phyloP scores from a whole-genome alignment of 2,888 invertebrate genomes.

The Pandemis heparana region DNA sequence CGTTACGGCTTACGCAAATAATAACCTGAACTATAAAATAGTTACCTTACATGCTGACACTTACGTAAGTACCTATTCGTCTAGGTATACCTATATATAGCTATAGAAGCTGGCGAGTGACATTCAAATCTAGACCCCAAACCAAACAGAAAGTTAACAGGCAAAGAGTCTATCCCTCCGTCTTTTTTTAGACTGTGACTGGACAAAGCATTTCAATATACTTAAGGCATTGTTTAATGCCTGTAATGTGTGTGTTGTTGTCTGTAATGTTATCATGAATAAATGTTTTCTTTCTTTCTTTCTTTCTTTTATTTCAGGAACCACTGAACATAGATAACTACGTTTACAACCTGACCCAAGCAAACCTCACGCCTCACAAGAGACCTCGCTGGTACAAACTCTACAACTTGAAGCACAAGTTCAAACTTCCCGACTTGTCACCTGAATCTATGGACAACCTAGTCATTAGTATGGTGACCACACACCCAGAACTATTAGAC shows the following conservation, averaged over 20 bases:
- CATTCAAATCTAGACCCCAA: neutral
- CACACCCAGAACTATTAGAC: constrained; percentile 76
- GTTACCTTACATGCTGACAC: constrained; percentile 87
- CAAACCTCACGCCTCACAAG: constrained; percentile 85
- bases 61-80: constrained; percentile 83
- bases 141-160: too few relatives aligned
- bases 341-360: constrained; percentile 90
- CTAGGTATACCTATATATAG: too few relatives aligned
- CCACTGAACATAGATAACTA: constrained; percentile 89
- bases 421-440: constrained; percentile 86
- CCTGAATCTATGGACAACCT: constrained; percentile 87
- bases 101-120: neutral
- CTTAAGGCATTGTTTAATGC: too few relatives aligned
- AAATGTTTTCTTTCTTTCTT: too few relatives aligned
- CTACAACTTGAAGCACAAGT: constrained; percentile 90
- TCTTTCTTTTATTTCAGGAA: too few relatives aligned
- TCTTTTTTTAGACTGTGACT: too few relatives aligned
- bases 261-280: too few relatives aligned
- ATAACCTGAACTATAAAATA: constrained; percentile 93
- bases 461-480: constrained; percentile 84
- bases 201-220: too few relatives aligned
- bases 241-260: too few relatives aligned
- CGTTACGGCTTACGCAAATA: constrained; percentile 89
- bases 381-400: constrained; percentile 90
- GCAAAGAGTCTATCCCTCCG: too few relatives aligned